Evolutionary conservation across 2,888 invertebrate genomes (phyloP), one percentile per base, ranked within the genome.

Genomic region (Anticlea derivata): DNA sequence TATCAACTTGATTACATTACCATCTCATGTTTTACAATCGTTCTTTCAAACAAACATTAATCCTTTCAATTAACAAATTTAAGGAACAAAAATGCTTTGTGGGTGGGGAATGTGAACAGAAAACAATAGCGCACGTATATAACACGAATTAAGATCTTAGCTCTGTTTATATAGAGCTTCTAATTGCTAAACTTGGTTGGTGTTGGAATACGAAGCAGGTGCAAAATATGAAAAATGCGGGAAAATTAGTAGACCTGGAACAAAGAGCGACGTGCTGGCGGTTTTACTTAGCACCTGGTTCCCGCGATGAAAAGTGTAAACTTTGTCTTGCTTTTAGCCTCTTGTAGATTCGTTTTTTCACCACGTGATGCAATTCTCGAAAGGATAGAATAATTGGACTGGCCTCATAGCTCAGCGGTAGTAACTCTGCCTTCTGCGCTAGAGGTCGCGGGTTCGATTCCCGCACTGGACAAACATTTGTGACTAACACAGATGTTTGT

Each of bases 161-260:
- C 11, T 1, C 13, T 6, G n/a, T 10, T 0, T 0, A 0, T 0
- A 45, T 55, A 71, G 43, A 45, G 37, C 8, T 17, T 20, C 3
- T 4, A 39, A 37, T 41, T 10, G 8, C 34, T 5, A n/a, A 50
- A 38, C 7, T 10, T 29, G 22, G 8, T n/a, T n/a, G 1, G 24
- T 20, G 29, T 43, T 53, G 55, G 45, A 22, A 12, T 27, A 12
- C 29, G 48, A 46, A 55, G 50, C 68, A 73, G 71, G 73, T 75
- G 78, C 66, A 60, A 76, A 77, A 73, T 68, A 65, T 67, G 73
- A 70, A 66, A 72, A 70, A 58, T 60, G 59, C 58, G 49, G 56
- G 65, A 62, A 58, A 55, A 60, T 30, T 40, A 31, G 52, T 55
- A 4, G 17, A 17, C 4, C 17, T 4, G 60, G 40, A 69, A 77